Conservation (phyloP, 1,140 invertebrate genomes). For the Macrostomum lignano region DNA sequence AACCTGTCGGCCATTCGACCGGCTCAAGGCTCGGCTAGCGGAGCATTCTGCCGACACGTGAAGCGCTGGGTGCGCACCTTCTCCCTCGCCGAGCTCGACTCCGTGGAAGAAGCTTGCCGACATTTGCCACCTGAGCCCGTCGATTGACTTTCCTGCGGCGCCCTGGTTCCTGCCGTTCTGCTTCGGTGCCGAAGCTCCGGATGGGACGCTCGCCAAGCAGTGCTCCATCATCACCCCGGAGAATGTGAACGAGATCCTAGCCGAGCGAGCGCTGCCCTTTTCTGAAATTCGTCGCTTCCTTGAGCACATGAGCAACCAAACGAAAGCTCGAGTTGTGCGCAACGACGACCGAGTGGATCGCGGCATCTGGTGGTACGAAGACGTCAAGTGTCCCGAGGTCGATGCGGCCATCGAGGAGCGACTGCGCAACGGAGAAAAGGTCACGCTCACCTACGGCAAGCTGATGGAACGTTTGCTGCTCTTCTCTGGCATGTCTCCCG, state of each 20-base stretch:
- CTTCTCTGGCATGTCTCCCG: slow-evolving; percentile 10
- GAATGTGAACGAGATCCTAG: slow-evolving; percentile 15
- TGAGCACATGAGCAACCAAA: slow-evolving; percentile 10
- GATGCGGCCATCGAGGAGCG: slow-evolving; percentile 13
- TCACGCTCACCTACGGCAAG: slow-evolving; percentile 19
- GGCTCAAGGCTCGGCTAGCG: slow-evolving; percentile 13
- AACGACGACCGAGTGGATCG: slow-evolving; percentile 14
- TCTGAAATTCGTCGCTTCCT: slow-evolving; percentile 12
- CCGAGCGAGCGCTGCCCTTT: slow-evolving; percentile 13
- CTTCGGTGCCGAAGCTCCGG: slow-evolving; percentile 12
- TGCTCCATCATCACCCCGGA: slow-evolving; percentile 11
- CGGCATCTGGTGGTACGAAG: slow-evolving; percentile 22
- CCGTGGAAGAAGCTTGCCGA: slow-evolving; percentile 21
- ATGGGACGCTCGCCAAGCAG: slow-evolving; percentile 9
- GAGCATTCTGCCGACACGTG: slow-evolving; percentile 15
- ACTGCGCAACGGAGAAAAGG: slow-evolving; percentile 10
- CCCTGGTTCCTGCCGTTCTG: slow-evolving; percentile 20
- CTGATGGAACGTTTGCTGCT: slow-evolving; percentile 17
- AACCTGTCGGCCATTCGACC: slow-evolving; percentile 14
- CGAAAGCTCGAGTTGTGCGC: slow-evolving; percentile 12
- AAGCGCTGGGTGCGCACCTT: slow-evolving; percentile 13
- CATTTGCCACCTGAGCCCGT: slow-evolving; percentile 17
- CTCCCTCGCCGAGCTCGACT: slow-evolving; percentile 15
- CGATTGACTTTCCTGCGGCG: slow-evolving; percentile 15
- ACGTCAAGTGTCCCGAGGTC: slow-evolving; percentile 13